These are phyloP conservation scores for Gambusia yucatana DNA, from an alignment of 2,797 vertebrate genomes.

Conservation along the genomic window DNA sequence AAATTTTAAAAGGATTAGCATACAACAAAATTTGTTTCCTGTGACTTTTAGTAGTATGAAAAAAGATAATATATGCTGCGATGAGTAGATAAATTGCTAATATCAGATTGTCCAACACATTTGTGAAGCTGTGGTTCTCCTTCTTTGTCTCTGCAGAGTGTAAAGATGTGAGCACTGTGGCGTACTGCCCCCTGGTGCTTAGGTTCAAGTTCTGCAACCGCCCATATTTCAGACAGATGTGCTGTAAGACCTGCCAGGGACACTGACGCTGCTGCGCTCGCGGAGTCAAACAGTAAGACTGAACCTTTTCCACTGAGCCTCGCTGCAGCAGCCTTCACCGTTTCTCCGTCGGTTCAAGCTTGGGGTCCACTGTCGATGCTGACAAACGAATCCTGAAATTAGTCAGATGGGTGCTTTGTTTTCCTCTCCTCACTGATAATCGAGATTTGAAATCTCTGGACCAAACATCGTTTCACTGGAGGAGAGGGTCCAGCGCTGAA, in stretches of 20 bases:
- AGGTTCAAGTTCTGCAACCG: slow-evolving; percentile 99
- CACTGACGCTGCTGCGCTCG: slow-evolving; percentile 78
- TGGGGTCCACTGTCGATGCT: slow-evolving; percentile 27
- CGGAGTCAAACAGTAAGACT: slow-evolving; percentile 46
- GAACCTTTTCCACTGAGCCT: slow-evolving; percentile 60
- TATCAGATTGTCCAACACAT: not conserved
- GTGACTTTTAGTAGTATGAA: not conserved
- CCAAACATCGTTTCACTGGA: slow-evolving; percentile 65
- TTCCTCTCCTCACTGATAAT: slow-evolving; percentile 23
- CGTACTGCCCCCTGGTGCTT: slow-evolving; percentile 99
- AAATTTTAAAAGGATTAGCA: not conserved
- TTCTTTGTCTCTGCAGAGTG: slow-evolving; percentile 82
- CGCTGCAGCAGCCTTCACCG: slow-evolving; percentile 44
- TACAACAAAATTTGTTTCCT: not conserved
- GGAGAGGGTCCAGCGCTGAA: slow-evolving; percentile 60
- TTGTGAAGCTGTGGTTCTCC: not conserved
- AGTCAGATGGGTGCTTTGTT: slow-evolving; percentile 21
- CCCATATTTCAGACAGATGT: slow-evolving; percentile 99
- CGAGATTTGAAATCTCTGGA: slow-evolving; percentile 34
- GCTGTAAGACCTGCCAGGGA: slow-evolving; percentile 98
- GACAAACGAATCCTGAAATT: slow-evolving; percentile 34
- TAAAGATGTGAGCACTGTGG: slow-evolving; percentile 99
- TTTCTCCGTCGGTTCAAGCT: slow-evolving; percentile 34
- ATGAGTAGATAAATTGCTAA: not conserved
- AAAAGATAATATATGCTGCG: not conserved